Evolutionary conservation across 2,888 invertebrate species (phyloP).

Genomic region (Oeneis ivallda): DNA sequence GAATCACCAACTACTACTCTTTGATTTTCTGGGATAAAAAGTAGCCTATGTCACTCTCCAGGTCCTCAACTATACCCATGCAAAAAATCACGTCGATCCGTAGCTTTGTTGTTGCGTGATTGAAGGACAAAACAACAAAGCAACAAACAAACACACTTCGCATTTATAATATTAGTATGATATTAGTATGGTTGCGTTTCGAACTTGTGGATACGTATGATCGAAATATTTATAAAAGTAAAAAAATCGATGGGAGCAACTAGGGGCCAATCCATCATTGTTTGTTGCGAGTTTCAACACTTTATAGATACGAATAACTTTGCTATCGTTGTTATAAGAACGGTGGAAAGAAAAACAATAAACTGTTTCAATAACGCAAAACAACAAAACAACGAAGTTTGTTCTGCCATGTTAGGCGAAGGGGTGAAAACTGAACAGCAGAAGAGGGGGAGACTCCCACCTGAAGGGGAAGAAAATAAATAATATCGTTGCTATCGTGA

Average conservation of each 20-base stretch:
- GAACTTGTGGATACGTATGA: too few species aligned
- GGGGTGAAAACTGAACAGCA: constrained; percentile 42
- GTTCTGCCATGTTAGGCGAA: constrained; percentile 60
- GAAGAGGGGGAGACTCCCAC: constrained; percentile 41
- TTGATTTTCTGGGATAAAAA: too few species aligned
- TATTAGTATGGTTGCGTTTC: too few species aligned
- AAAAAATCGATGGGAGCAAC: not conserved
- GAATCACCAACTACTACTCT: too few species aligned
- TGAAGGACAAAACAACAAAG: too few species aligned
- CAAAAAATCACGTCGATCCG: too few species aligned
- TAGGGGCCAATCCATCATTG: not conserved
- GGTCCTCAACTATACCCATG: too few species aligned
- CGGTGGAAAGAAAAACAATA: constrained; percentile 75
- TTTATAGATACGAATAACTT: constrained; percentile 49
- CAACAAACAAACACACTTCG: too few species aligned
- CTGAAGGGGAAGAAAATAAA: constrained; percentile 40
- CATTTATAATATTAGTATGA: too few species aligned
- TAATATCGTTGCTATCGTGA: not conserved
- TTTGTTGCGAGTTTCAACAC: constrained; percentile 47
- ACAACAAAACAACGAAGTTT: constrained; percentile 75
- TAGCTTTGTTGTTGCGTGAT: too few species aligned
- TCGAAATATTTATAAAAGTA: not conserved
- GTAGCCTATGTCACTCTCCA: too few species aligned
- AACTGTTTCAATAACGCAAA: constrained; percentile 75
- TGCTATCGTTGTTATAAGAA: constrained; percentile 52